These are phyloP conservation scores for Orchestia grillus DNA, from an alignment of 1,140 invertebrate species.

Conservation along the genomic window DNA sequence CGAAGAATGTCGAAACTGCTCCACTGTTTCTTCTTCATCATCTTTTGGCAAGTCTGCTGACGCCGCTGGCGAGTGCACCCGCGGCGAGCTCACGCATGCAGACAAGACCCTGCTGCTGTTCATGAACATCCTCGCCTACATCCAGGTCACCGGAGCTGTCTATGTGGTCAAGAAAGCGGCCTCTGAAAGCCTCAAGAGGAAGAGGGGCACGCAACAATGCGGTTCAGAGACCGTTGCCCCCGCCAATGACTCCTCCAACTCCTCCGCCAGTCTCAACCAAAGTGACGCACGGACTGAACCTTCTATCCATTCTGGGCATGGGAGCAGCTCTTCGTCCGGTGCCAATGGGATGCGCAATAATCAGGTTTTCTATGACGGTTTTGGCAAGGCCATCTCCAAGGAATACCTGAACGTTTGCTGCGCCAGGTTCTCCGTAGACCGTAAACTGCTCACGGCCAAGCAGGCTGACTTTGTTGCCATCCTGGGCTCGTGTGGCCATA, in stretches of 20 bases:
- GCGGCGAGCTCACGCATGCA: not conserved
- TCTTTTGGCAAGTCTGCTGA: too few relatives aligned
- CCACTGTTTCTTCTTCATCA: too few relatives aligned
- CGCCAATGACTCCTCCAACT: not conserved
- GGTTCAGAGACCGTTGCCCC: not conserved
- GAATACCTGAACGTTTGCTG: not conserved
- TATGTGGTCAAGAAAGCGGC: not conserved
- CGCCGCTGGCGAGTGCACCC: not conserved
- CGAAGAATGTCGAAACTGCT: not conserved
- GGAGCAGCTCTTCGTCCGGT: not conserved
- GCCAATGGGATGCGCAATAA: not conserved
- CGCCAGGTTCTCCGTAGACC: not conserved
- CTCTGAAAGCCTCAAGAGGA: not conserved
- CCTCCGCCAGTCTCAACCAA: not conserved
- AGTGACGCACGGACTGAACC: not conserved
- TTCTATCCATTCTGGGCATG: not conserved
- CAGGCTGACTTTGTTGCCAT: not conserved
- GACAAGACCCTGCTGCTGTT: not conserved
- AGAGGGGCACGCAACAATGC: not conserved
- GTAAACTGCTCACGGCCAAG: not conserved
- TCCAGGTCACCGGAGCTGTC: not conserved
- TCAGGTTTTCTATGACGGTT: conserved; percentile 10
- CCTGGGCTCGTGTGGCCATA: not conserved
- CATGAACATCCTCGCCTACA: not conserved
- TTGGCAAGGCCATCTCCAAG: not conserved